These are phyloP conservation scores for Actenoides hombroni DNA, from an alignment of 2,113 vertebrate genomes.

Conservation along the genomic window DNA sequence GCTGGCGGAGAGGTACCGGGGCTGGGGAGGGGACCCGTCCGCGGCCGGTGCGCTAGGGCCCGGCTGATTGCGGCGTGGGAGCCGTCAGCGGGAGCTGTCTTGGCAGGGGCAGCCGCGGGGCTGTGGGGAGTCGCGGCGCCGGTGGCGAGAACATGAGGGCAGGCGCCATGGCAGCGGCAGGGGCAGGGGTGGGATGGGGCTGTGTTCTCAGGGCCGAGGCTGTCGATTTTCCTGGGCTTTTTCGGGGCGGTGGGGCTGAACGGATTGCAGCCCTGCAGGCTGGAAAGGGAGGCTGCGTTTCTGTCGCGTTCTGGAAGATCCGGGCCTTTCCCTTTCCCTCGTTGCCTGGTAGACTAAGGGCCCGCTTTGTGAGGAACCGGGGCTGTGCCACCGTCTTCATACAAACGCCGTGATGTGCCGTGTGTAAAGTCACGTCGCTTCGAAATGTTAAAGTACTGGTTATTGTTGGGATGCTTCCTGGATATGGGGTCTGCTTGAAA, in stretches of 20 bases:
- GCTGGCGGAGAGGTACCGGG: rapidly evolving
- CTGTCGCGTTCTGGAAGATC: rapidly evolving
- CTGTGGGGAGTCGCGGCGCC: background rate
- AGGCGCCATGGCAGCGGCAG: no score
- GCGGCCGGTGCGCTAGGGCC: rapidly evolving
- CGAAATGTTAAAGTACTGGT: background rate
- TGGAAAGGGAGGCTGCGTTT: background rate
- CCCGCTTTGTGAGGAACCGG: no score
- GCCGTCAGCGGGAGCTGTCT: background rate
- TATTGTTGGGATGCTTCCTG: background rate
- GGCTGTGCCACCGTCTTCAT: background rate
- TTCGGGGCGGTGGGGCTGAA: background rate
- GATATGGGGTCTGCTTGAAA: no score
- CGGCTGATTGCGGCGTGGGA: no score
- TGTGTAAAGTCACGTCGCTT: rapidly evolving
- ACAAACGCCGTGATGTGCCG: rapidly evolving
- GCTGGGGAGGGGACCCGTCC: rapidly evolving
- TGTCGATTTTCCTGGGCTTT: background rate
- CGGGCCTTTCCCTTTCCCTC: rapidly evolving
- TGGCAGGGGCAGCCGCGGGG: rapidly evolving
- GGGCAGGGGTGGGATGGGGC: background rate
- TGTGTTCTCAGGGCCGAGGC: no score
- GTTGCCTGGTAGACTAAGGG: rapidly evolving
- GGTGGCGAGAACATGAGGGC: rapidly evolving
- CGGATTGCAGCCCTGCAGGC: background rate